A percentile compares a stretch with the other conserved stretches of the same genome.
These are phyloP conservation scores for Phrynocephalus forsythii DNA, from an alignment of 2,797 vertebrate genomes.

Conservation along the genomic window DNA sequence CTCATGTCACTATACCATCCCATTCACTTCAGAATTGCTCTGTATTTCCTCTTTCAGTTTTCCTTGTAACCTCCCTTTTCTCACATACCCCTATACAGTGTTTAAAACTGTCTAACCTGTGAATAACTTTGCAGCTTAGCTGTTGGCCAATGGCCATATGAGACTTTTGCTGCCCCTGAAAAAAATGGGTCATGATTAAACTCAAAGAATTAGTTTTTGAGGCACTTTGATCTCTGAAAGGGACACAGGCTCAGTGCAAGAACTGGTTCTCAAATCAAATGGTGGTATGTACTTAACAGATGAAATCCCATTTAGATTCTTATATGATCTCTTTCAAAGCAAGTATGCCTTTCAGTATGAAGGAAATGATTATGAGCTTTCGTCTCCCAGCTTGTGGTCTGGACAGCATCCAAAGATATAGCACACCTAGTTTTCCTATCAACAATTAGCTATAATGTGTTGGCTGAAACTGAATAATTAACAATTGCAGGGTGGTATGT, in stretches of 20 bases:
- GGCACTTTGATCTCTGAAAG: conserved; percentile 14
- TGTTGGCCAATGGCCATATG: not conserved
- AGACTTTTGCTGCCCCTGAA: not conserved
- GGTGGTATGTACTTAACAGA: not conserved
- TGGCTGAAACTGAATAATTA: conserved; percentile 21
- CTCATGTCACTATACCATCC: conserved; percentile 11
- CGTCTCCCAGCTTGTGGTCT: conserved; percentile 5
- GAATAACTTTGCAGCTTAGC: not conserved
- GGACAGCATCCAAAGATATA: conserved; percentile 12
- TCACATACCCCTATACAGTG: not conserved
- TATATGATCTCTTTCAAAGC: conserved; percentile 2
- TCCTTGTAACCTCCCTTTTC: conserved; percentile 4
- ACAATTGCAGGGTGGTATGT: not conserved
- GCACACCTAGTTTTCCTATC: not conserved
- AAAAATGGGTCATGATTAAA: not conserved
- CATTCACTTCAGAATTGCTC: conserved; percentile 6
- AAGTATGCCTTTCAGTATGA: not conserved
- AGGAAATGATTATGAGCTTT: conserved; percentile 15
- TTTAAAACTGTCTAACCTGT: not conserved
- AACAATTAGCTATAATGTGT: conserved; percentile 16
- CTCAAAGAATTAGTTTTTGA: conserved; percentile 11
- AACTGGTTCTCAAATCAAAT: conserved; percentile 10
- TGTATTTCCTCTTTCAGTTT: not conserved
- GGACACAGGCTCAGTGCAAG: not conserved
- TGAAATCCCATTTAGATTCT: conserved; percentile 26